Conservation (phyloP, 2,797 vertebrate genomes). For the Otus scops region DNA sequence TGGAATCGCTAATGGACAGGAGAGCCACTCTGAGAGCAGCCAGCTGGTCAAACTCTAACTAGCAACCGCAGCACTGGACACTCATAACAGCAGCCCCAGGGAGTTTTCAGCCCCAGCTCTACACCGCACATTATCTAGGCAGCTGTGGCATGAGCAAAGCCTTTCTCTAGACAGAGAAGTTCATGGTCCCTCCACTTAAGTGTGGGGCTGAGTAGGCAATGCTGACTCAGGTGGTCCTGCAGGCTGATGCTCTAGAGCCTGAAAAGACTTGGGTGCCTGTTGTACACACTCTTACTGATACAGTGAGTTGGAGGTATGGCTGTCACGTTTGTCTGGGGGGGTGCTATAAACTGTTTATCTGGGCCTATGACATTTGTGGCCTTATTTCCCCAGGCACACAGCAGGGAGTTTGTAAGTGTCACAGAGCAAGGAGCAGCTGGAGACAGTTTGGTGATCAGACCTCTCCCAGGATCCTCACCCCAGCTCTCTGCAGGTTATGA, state of each 20-base stretch:
- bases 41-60: not conserved
- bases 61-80: not conserved
- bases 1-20: not conserved
- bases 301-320: not conserved
- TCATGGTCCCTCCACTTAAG: not conserved
- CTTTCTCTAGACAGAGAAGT: not conserved
- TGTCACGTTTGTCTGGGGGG: accelerated
- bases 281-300: not conserved
- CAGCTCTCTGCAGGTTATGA: not conserved
- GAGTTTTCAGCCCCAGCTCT: not conserved
- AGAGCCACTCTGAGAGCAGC: not conserved
- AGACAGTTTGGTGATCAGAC: not conserved
- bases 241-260: not conserved
- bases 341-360: not conserved
- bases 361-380: not conserved
- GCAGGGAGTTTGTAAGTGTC: not conserved
- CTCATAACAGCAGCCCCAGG: not conserved
- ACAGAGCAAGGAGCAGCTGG: not conserved
- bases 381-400: not conserved
- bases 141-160: not conserved
- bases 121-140: not conserved
- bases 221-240: not conserved
- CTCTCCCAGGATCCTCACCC: not conserved
- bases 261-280: not conserved
- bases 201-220: not conserved